These are phyloP conservation scores for Erannis defoliaria DNA, from an alignment of 2,888 invertebrate species.

Conservation along the genomic window DNA sequence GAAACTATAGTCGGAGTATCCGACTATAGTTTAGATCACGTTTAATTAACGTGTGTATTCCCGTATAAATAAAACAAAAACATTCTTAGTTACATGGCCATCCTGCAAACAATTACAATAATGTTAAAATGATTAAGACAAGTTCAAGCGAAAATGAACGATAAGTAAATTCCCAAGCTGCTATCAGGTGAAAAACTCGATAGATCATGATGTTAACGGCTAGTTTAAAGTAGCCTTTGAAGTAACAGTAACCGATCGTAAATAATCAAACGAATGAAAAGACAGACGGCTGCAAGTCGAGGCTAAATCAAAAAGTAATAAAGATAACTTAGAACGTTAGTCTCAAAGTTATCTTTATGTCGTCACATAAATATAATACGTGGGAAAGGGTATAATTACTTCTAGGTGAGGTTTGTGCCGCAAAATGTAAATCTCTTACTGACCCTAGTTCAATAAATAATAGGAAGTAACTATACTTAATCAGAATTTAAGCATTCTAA, in stretches of 20 bases:
- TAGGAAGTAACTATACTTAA: slow-evolving; percentile 1
- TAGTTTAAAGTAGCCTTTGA: slow-evolving; percentile 8
- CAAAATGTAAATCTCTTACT: slow-evolving; percentile 38
- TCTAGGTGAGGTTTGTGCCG: slow-evolving; percentile 23
- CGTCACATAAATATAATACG: slow-evolving; percentile 33
- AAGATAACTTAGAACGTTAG: slow-evolving; percentile 32
- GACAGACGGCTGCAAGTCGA: slow-evolving; percentile 2
- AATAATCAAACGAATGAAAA: slow-evolving; percentile 20
- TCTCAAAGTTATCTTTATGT: slow-evolving; percentile 26
- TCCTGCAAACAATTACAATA: too few species aligned
- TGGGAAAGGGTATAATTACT: slow-evolving; percentile 37
- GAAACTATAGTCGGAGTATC: too few species aligned
- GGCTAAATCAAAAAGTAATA: slow-evolving; percentile 30
- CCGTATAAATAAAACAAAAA: too few species aligned
- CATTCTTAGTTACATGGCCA: too few species aligned
- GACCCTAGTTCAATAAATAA: slow-evolving; percentile 25
- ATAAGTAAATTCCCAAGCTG: too few species aligned
- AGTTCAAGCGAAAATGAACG: too few species aligned
- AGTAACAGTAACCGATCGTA: slow-evolving; percentile 16
- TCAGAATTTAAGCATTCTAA: slow-evolving; percentile 5
- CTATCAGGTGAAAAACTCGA: too few species aligned
- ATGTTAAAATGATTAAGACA: too few species aligned
- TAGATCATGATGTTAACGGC: not conserved
- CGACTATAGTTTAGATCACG: too few species aligned
- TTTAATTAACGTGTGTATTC: too few species aligned